Percentiles rank a stretch among this genome's conserved stretches.
These are phyloP conservation scores for Sinocyclocheilus grahami DNA, from an alignment of 2,113 vertebrate species.

Conservation along the genomic window DNA sequence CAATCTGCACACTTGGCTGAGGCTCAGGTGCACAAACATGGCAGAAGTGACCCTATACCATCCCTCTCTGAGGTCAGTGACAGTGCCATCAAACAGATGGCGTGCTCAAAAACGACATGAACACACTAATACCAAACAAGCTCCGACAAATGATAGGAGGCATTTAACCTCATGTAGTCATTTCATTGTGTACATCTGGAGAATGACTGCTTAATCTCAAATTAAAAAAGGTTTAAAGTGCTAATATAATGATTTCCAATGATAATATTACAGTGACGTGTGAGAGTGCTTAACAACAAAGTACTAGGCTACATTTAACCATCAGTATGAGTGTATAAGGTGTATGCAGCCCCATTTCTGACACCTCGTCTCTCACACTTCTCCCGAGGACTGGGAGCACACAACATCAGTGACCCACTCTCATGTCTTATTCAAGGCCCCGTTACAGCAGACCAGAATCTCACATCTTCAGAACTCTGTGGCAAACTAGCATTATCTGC, in stretches of 20 bases:
- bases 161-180: constrained; percentile 4
- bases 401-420: constrained; percentile 24
- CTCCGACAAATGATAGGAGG: constrained; percentile 24
- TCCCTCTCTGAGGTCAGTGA: constrained; percentile 31
- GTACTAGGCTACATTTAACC: background rate
- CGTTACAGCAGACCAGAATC: constrained; percentile 65
- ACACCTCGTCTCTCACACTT: constrained; percentile 57
- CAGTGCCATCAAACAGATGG: constrained; percentile 35
- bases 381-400: constrained; percentile 1
- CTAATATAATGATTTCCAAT: background rate
- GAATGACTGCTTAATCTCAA: background rate
- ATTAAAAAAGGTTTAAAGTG: background rate
- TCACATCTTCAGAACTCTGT: constrained; percentile 50
- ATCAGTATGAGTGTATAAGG: background rate
- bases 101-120: constrained; percentile 28
- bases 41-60: constrained; percentile 40
- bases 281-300: background rate
- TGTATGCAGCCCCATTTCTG: background rate
- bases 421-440: constrained; percentile 68
- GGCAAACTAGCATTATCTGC: background rate
- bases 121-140: constrained; percentile 13
- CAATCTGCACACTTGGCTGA: constrained; percentile 60
- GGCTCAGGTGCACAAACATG: constrained; percentile 58
- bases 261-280: background rate
- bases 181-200: background rate